phyloP scores from a whole-genome alignment of 2,797 vertebrate genomes.

The Lepus oiostolus region DNA sequence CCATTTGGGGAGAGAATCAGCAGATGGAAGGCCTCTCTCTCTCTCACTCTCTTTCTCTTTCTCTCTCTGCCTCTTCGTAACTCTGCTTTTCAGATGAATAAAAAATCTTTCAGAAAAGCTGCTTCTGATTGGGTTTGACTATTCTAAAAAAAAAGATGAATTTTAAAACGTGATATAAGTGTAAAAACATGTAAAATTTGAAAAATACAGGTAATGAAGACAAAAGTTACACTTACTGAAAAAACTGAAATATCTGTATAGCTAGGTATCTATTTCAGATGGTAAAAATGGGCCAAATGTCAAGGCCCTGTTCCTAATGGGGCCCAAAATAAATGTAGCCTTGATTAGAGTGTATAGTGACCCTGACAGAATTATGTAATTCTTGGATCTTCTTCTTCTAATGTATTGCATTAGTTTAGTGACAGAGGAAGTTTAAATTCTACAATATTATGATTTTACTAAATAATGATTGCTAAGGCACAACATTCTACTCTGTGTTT shows the following conservation, averaged over 20 bases:
- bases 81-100: too few relatives aligned
- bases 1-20: too few relatives aligned
- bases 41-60: too few relatives aligned
- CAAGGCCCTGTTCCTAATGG: background rate
- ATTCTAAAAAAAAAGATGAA: background rate
- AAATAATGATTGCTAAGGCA: slow-evolving; percentile 70
- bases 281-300: background rate
- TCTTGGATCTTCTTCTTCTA: slow-evolving; percentile 64
- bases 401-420: slow-evolving; percentile 63
- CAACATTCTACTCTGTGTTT: slow-evolving; percentile 68
- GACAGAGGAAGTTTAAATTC: slow-evolving; percentile 63
- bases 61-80: too few relatives aligned
- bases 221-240: background rate
- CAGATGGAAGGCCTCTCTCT: too few relatives aligned
- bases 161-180: background rate
- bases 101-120: too few relatives aligned
- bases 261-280: background rate
- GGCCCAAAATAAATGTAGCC: background rate
- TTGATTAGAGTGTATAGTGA: background rate
- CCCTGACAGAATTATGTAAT: background rate
- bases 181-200: background rate
- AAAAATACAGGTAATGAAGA: background rate
- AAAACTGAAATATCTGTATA: background rate
- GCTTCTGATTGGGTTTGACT: too few relatives aligned
- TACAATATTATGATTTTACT: slow-evolving; percentile 72